Evolutionary conservation across 2,113 vertebrate species (phyloP).

Genomic region (Trochalopteron elliotii): DNA sequence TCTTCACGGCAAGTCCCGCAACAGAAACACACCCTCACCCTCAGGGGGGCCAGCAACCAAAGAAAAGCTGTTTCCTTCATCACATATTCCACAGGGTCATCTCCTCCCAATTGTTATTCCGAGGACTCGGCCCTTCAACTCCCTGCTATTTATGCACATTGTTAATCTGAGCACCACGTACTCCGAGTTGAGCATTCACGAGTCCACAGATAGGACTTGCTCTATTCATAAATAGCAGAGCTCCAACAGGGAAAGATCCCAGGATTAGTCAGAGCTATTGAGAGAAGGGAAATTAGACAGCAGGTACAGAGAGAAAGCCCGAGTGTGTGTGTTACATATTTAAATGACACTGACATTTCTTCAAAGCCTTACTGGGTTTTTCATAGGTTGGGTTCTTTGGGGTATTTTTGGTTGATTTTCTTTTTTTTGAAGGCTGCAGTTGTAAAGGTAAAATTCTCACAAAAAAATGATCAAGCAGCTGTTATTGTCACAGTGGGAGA

Average conservation of each 20-base stretch:
- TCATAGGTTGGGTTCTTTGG: background rate
- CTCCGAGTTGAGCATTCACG: background rate
- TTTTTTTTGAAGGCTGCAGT: background rate
- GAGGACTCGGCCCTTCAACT: background rate
- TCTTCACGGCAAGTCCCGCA: background rate
- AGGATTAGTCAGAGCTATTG: conserved; percentile 24
- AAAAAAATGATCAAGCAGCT: background rate
- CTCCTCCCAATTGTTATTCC: background rate
- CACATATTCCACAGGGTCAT: background rate
- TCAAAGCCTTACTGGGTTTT: background rate
- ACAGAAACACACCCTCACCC: background rate
- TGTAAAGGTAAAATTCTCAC: background rate
- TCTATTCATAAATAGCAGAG: conserved; percentile 20
- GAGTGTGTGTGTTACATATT: background rate
- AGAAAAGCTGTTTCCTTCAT: background rate
- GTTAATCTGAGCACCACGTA: background rate
- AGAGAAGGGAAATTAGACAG: conserved; percentile 39
- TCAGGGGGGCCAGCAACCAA: background rate
- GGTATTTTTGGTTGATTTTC: background rate
- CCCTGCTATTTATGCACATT: background rate
- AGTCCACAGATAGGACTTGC: background rate
- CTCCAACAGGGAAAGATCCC: conserved; percentile 24
- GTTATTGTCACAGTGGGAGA: background rate
- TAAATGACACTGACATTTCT: background rate
- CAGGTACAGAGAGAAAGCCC: background rate